Percentiles rank a stretch among this genome's conserved stretches.
Conservation (phyloP, 2,113 vertebrate genomes). For the Cinclus cinclus region DNA sequence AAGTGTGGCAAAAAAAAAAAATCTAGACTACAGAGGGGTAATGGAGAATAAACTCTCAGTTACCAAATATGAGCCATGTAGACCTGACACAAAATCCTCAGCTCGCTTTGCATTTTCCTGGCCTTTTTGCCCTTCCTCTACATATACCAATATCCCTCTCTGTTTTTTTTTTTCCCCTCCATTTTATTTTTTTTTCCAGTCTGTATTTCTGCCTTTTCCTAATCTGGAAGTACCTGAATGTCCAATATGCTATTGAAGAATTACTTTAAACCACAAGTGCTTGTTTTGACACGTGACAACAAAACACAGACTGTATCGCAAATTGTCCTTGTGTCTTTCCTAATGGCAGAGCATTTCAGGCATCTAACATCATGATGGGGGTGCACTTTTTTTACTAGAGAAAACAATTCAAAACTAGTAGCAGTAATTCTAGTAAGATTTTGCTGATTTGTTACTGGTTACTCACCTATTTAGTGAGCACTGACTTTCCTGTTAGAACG, state of each 20-base stretch:
- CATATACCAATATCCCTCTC: not conserved
- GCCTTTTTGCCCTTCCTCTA: not conserved
- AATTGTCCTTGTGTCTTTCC: not conserved
- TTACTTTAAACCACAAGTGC: not conserved
- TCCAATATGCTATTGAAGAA: not conserved
- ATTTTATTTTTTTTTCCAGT: not conserved
- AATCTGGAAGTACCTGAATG: not conserved
- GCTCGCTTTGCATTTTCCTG: not conserved
- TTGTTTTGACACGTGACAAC: not conserved
- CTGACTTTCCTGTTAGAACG: not conserved
- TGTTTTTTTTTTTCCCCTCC: not conserved
- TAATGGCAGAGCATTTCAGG: not conserved
- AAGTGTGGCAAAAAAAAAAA: not conserved
- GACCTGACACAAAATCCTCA: not conserved
- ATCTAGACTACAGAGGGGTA: not conserved
- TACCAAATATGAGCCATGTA: not conserved
- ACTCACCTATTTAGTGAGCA: not conserved
- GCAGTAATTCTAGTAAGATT: not conserved
- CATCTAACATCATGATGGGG: not conserved
- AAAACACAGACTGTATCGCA: not conserved
- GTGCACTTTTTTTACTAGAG: not conserved
- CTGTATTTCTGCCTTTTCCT: not conserved
- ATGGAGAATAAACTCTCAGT: not conserved
- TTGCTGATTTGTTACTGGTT: not conserved
- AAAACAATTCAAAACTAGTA: not conserved